Evolutionary conservation across 2,888 invertebrate species (phyloP), one percentile per base, ranked within the genome.

Genomic region (Xestia sexstrigata): DNA sequence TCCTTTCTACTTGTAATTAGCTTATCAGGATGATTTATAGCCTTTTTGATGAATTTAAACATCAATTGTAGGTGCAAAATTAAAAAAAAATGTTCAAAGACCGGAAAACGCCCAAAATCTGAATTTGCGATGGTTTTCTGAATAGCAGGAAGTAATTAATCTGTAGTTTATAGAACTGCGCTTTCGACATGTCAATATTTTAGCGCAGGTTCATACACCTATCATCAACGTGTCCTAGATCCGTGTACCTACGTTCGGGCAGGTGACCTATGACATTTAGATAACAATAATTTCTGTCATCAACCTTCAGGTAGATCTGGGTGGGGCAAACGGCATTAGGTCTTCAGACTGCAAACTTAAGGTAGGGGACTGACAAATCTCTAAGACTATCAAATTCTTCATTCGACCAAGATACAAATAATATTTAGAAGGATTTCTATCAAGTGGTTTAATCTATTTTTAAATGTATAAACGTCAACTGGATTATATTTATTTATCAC

Each of bases 1-100:
- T 83, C 82, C 85, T 89, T 89, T 86, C 88, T 85, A 84, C 82
- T 89, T 80, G 86, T 86, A 88, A 89, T 89, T 89, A 84, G 72
- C 75, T 75, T 62, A 63, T 55, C 70, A 45, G 23, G 45, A 52
- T 42, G 13, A 39, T 66, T 67, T 35, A 42, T 35, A 5, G 3
- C 13, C 49, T n/a, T 76, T 62, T 35, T 35, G 0, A 30, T 17
- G 6, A 23, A 26, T 11, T 2, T 15, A 7, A 6, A 7, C 11
- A 60, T 13, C 20, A 63, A 23, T 6, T 47, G 7, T 6, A 30
- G 13, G 0, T 5, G 5, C 0, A 3, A 39, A 52, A 20, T 39
- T 52, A 13, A 9, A 23, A 0, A 11, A 26, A 62, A 0, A 6
- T 42, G 13, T 13, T 1, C n/a, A 65, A 39, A 55, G 0, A 17